Evolutionary conservation across 2,888 invertebrate genomes (phyloP).

Genomic region (Phragmatobia fuliginosa): DNA sequence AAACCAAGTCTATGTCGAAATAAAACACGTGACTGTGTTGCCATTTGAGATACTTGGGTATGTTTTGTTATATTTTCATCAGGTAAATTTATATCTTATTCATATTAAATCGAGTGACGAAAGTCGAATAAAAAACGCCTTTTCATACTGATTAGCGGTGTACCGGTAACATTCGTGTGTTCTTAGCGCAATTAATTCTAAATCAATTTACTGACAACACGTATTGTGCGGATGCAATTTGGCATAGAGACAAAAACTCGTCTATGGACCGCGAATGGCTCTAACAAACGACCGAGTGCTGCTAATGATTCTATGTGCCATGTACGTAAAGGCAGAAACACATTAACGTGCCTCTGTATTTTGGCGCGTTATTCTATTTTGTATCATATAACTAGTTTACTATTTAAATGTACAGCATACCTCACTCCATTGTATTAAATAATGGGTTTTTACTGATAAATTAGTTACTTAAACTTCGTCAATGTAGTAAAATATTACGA

Average conservation of each 20-base stretch:
- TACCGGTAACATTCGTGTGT: constrained; percentile 46
- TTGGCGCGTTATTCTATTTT: constrained; percentile 10
- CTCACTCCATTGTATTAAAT: neutral
- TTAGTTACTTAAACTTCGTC: neutral
- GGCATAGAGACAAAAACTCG: constrained; percentile 82
- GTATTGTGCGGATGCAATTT: constrained; percentile 85
- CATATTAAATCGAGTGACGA: constrained; percentile 5
- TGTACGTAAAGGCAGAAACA: constrained; percentile 50
- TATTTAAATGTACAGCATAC: neutral
- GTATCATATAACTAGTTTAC: neutral
- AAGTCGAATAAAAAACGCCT: constrained; percentile 4
- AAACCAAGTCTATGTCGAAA: too few species aligned
- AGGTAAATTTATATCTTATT: neutral
- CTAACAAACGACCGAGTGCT: constrained; percentile 84
- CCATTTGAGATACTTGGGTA: too few species aligned
- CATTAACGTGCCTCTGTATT: constrained; percentile 18
- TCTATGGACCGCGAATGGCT: constrained; percentile 79
- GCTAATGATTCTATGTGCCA: constrained; percentile 82
- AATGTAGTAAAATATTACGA: neutral
- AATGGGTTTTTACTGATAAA: neutral
- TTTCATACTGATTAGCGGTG: constrained; percentile 31
- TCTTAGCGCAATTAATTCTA: constrained; percentile 77
- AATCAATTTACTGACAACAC: constrained; percentile 81
- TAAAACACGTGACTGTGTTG: too few species aligned
- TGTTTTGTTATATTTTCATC: neutral